phyloP scores from a whole-genome alignment of 2,113 vertebrate species.

The Felis catus region F.catus_Fca126_mat1.0 CM031427.1:36117001-36117500 shows the following conservation, averaged over 20 bases:
- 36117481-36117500: not conserved
- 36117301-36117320: not conserved
- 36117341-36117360: not conserved
- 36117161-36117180: not conserved
- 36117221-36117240: not conserved
- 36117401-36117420: not conserved
- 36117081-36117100: not conserved
- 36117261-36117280: not conserved
- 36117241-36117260: not conserved
- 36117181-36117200: not conserved
- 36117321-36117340: not conserved
- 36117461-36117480: not conserved
- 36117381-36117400: not conserved
- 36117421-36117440: not conserved
- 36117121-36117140: not conserved
- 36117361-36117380: not conserved
- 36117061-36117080: not conserved
- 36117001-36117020: too few species aligned
- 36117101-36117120: not conserved
- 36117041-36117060: not conserved
- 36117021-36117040: not conserved
- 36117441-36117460: not conserved
- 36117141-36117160: not conserved
- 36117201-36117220: not conserved
- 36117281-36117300: not conserved